These are phyloP conservation scores for Frankliniella intonsa DNA, from an alignment of 2,888 invertebrate genomes.

Conservation along the genomic window DNA sequence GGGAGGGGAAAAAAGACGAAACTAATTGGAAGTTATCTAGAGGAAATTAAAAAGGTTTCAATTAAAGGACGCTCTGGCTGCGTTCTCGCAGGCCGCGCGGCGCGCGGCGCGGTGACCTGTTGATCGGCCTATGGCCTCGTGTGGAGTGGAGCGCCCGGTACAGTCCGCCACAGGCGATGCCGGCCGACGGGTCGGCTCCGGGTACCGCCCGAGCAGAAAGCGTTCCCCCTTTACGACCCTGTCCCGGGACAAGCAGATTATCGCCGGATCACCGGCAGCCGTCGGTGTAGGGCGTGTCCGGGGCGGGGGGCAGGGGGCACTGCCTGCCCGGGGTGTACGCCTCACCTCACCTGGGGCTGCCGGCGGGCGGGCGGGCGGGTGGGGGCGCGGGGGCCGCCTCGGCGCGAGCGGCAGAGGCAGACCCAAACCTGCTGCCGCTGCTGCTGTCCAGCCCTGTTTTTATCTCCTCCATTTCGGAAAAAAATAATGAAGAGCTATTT, in stretches of 20 bases:
- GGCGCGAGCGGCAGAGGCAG: not conserved
- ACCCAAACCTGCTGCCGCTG: conserved; percentile 4
- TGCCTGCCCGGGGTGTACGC: no score
- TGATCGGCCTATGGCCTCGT: conserved; percentile 6
- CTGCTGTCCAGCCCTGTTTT: conserved; percentile 11
- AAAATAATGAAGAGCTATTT: conserved; percentile 27
- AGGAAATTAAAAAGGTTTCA: conserved; percentile 27
- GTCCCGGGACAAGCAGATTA: no score
- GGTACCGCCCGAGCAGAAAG: not conserved
- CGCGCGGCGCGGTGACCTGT: conserved; percentile 6
- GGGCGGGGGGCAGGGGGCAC: no score
- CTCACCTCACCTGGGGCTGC: no score
- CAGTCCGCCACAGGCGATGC: not conserved
- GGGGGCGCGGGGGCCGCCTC: not conserved
- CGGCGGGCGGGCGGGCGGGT: no score
- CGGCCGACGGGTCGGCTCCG: not conserved
- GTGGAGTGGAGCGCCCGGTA: conserved; percentile 9
- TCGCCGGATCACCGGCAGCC: not conserved
- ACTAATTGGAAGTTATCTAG: conserved; percentile 22
- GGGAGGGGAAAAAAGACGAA: not conserved
- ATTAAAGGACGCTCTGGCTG: not conserved
- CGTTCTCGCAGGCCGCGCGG: no score
- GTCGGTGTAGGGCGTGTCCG: not conserved
- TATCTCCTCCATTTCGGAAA: conserved; percentile 25
- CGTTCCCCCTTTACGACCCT: no score